A percentile compares a stretch with the other conserved stretches of the same genome.
phyloP scores from a whole-genome alignment of 2,888 invertebrate genomes.

The Octodonta nipae region DNA sequence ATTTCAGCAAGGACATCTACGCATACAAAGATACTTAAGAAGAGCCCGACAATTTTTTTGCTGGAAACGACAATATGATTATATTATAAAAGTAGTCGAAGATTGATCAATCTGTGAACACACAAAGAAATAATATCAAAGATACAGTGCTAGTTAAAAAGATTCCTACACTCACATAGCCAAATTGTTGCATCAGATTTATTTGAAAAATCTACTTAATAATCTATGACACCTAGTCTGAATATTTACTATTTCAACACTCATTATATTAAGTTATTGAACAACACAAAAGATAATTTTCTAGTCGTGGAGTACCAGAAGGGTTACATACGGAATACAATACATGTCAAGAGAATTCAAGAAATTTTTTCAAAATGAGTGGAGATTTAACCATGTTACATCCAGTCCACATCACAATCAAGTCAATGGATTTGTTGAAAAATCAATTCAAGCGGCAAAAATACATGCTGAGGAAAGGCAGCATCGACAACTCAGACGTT shows the following conservation, averaged over 20 bases:
- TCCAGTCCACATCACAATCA: not conserved
- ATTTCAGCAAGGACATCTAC: not conserved
- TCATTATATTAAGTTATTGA: not conserved
- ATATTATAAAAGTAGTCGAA: not conserved
- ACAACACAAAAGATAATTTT: not conserved
- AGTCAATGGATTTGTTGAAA: not conserved
- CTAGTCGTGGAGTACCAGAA: not conserved
- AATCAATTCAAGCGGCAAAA: not conserved
- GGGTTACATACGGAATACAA: not conserved
- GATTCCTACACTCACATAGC: not conserved
- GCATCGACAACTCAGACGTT: no score
- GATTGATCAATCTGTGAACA: not conserved
- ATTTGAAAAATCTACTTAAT: not conserved
- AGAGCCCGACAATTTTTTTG: not conserved
- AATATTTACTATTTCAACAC: not conserved
- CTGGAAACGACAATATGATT: not conserved
- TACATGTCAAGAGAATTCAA: no score
- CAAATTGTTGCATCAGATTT: not conserved
- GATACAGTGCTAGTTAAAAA: not conserved
- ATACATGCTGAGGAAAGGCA: not conserved
- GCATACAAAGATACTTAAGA: not conserved
- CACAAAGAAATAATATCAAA: not conserved
- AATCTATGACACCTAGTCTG: not conserved
- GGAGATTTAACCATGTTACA: not conserved
- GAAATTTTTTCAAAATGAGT: not conserved